Percentiles rank a stretch among this genome's conserved stretches.
These are phyloP conservation scores for Channallabes apus DNA, from an alignment of 2,797 vertebrate genomes.

Conservation along the genomic window DNA sequence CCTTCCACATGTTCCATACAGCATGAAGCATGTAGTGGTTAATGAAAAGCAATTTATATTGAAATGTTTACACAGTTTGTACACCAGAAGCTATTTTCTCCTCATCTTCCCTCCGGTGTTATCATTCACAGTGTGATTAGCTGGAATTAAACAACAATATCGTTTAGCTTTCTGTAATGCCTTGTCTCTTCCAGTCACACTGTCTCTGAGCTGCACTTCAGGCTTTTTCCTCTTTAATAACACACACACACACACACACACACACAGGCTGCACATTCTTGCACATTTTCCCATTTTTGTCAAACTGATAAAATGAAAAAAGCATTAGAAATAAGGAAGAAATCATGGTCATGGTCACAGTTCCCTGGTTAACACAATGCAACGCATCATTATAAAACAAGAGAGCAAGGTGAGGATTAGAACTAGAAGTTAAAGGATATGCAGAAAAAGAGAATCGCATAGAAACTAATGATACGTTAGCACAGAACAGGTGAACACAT, in stretches of 20 bases:
- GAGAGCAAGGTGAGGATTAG: background rate
- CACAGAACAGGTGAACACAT: background rate
- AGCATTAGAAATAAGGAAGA: background rate
- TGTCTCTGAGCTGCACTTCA: slow-evolving; percentile 11
- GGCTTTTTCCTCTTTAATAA: too few species aligned
- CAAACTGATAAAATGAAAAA: background rate
- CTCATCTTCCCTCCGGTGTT: background rate
- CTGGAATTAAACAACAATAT: slow-evolving; percentile 18
- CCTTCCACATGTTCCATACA: background rate
- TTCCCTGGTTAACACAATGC: background rate
- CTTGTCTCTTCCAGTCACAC: background rate
- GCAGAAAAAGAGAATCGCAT: background rate
- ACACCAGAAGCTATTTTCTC: background rate
- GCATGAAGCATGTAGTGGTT: background rate
- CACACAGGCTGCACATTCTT: background rate
- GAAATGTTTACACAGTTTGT: background rate
- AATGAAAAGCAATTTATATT: background rate
- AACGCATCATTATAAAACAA: background rate
- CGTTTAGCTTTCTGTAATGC: slow-evolving; percentile 7
- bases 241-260: slow-evolving; percentile 27
- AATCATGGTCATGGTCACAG: background rate
- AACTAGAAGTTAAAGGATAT: background rate
- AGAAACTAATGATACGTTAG: background rate
- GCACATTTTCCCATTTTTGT: background rate
- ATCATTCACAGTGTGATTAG: background rate